Percentiles rank a stretch among this genome's conserved stretches.
These are phyloP conservation scores for Leucosticte australis DNA, from an alignment of 2,113 vertebrate genomes.

Conservation along the genomic window DNA sequence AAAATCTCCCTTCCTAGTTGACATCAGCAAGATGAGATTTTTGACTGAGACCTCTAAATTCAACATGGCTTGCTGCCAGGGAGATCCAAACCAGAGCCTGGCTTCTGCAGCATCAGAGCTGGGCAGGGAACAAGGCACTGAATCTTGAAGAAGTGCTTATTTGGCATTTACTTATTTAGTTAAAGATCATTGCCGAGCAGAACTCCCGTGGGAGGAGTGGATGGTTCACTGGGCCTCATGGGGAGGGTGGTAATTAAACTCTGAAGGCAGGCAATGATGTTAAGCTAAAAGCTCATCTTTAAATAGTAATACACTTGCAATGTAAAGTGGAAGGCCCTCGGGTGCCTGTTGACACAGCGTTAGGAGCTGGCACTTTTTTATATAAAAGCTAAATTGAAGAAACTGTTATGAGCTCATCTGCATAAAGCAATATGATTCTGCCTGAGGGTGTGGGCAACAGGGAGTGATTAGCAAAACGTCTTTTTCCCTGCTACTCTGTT, in stretches of 20 bases:
- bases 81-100: neutral
- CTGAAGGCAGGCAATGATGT: constrained; percentile 74
- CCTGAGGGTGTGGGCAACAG: constrained; percentile 83
- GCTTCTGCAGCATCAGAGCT: neutral
- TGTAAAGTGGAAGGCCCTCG: constrained; percentile 82
- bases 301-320: constrained; percentile 81
- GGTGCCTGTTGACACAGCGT: constrained; percentile 90
- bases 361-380: constrained; percentile 75
- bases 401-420: constrained; percentile 92
- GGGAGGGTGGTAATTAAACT: constrained; percentile 88
- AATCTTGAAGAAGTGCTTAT: constrained; percentile 65
- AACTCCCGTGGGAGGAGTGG: constrained; percentile 71
- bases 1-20: neutral
- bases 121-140: constrained; percentile 31
- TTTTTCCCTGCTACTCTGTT: constrained; percentile 69
- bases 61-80: neutral
- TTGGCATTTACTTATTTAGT: constrained; percentile 79
- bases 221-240: constrained; percentile 79
- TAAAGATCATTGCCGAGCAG: constrained; percentile 77
- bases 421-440: constrained; percentile 87
- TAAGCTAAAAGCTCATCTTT: constrained; percentile 87
- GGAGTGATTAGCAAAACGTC: constrained; percentile 84
- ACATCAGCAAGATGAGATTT: neutral
- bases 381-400: constrained; percentile 85
- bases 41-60: neutral